Evolutionary conservation across 1,140 invertebrate species (phyloP).

Genomic region (Spodoptera litura): DNA sequence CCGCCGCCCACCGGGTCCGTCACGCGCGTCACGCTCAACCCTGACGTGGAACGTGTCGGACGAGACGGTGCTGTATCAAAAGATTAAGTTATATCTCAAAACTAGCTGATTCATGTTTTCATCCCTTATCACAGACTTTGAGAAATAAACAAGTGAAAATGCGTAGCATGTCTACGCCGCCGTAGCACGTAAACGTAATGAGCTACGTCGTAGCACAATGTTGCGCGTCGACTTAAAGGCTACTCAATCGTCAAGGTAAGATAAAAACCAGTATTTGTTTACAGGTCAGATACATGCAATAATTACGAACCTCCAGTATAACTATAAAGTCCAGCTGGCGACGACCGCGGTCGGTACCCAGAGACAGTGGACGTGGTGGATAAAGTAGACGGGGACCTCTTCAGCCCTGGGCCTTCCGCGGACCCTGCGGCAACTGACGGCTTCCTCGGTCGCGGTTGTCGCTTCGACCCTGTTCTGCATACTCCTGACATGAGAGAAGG

Average conservation of each 20-base stretch:
- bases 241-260: background rate
- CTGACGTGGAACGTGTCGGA: constrained; percentile 89
- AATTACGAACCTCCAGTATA: constrained; percentile 88
- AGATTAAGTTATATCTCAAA: background rate
- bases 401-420: constrained; percentile 65
- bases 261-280: background rate
- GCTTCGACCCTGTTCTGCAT: constrained; percentile 86
- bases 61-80: constrained; percentile 77
- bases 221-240: background rate
- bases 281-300: background rate
- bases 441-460: constrained; percentile 81
- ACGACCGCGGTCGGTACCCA: constrained; percentile 88
- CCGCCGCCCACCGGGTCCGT: constrained; percentile 85
- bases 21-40: constrained; percentile 88
- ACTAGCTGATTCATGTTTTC: background rate
- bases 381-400: constrained; percentile 80
- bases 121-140: background rate
- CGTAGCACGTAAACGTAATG: background rate
- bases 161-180: constrained; percentile 4
- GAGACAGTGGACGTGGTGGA: constrained; percentile 87
- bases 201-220: background rate
- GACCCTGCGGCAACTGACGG: constrained; percentile 66
- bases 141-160: background rate
- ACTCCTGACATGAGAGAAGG: constrained; percentile 75
- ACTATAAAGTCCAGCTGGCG: constrained; percentile 90